Evolutionary conservation across 2,113 vertebrate genomes (phyloP), one percentile per base, ranked within the genome.

Genomic region (Istiophorus platypterus): DNA sequence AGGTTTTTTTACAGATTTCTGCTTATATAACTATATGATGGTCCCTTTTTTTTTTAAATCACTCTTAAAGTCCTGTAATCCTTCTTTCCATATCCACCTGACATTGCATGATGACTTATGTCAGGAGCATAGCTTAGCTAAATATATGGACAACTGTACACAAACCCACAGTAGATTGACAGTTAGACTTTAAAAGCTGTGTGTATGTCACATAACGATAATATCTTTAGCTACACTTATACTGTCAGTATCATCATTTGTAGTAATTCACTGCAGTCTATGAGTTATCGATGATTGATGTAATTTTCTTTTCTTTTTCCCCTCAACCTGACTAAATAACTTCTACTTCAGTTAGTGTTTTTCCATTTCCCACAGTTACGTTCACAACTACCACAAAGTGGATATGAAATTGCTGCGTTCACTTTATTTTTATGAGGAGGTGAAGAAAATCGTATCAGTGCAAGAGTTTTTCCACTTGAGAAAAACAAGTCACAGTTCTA

Each of bases 311-410:
- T 75, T 63, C 12, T n/a, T 20, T 49, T 66, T 15, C 9, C 29
- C 37, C 39, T 34, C 27, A 45, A 42, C 45, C 49, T 65, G 42
- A 59, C 27, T 54, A 17, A 62, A 70, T 34, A 67, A 13, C 59
- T 68, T 63, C 8, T 58, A 12, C 69, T 51, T 37, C 17, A 47
- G 31, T 75, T 54, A 22, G 22, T 29, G 63, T 51, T 42, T 73
- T 68, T 83, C 63, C 42, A 59, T 77, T 31, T 59, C 41, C 59
- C 37, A 58, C 29, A 45, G 27, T 39, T 47, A 64, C 20, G 15
- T 57, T 12, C 34, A 49, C 39, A 49, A 24, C 12, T n/a, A 72
- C 47, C 71, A 42, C 26, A 24, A 62, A 68, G 56, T 26, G 56
- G 54, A 57, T 24, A 20, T 66, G 1, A 59, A 66, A 47, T 56